A percentile compares a stretch with the other conserved stretches of the same genome.
Evolutionary conservation across 2,113 vertebrate species (phyloP).

Genomic region (Tyrannus savana): DNA sequence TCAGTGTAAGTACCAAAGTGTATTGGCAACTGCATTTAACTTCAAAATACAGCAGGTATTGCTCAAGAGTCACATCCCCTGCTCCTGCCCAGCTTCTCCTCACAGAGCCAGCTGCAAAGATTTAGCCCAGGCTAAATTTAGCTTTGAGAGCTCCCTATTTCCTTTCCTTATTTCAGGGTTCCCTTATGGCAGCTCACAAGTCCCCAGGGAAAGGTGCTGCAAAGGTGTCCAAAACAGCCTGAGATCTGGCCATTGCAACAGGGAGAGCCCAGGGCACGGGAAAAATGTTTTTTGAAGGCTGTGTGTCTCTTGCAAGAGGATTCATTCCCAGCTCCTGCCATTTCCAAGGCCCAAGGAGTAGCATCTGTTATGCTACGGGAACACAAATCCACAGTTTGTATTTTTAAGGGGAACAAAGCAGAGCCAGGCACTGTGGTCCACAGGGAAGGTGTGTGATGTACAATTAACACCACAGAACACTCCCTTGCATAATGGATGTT

Average conservation of each 20-base stretch:
- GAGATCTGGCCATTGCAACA: background rate
- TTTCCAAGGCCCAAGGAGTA: background rate
- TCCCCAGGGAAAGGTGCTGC: background rate
- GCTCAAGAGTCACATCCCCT: background rate
- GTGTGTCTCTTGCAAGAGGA: background rate
- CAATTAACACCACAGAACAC: background rate
- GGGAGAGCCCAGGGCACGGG: background rate
- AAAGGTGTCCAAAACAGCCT: background rate
- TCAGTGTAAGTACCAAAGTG: background rate
- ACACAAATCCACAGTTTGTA: background rate
- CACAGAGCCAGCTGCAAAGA: background rate
- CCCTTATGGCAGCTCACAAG: background rate
- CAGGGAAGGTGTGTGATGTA: background rate
- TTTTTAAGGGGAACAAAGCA: background rate
- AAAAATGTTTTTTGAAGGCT: background rate
- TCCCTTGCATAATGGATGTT: background rate
- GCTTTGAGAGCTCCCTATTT: background rate
- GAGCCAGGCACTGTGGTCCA: background rate
- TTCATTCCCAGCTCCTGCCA: background rate
- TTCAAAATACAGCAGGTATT: background rate
- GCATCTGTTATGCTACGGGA: background rate
- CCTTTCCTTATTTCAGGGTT: background rate
- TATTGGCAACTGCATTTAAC: background rate
- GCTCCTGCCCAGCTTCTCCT: background rate
- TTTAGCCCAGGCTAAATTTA: accelerated